Conservation (phyloP, 2,113 vertebrate species). For the Gallinago jamesoni region DNA sequence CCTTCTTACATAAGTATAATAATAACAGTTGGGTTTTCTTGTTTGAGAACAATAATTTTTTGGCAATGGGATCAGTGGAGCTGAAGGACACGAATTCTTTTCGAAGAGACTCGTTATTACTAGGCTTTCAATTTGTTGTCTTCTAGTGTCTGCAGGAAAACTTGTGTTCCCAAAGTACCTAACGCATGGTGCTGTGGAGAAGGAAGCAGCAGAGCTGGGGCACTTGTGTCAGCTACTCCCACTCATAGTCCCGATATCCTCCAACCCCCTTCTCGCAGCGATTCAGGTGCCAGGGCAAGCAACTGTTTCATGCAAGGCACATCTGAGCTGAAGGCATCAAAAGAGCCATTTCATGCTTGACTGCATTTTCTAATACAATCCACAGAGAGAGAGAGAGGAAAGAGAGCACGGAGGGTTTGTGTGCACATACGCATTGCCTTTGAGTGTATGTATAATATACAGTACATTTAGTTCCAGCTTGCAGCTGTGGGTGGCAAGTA, state of each 20-base stretch:
- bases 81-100: neutral
- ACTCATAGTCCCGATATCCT: neutral
- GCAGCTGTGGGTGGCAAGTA: slow-evolving; percentile 46
- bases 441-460: slow-evolving; percentile 38
- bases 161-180: neutral
- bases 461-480: slow-evolving; percentile 54
- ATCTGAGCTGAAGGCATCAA: slow-evolving; percentile 69
- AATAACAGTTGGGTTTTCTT: neutral
- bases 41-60: neutral
- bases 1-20: neutral
- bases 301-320: slow-evolving; percentile 58
- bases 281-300: neutral
- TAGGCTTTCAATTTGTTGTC: neutral
- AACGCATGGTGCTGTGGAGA: fast-evolving
- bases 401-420: neutral
- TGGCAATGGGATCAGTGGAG: neutral
- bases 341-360: slow-evolving; percentile 79
- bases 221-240: neutral
- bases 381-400: neutral
- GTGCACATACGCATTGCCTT: neutral
- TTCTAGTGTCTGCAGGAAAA: neutral
- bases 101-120: neutral
- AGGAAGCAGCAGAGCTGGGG: neutral
- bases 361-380: slow-evolving; percentile 76
- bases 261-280: neutral